Evolutionary conservation across 2,113 vertebrate species (phyloP), one percentile per base, ranked within the genome.

Genomic region (Aplodontia rufa): DNA sequence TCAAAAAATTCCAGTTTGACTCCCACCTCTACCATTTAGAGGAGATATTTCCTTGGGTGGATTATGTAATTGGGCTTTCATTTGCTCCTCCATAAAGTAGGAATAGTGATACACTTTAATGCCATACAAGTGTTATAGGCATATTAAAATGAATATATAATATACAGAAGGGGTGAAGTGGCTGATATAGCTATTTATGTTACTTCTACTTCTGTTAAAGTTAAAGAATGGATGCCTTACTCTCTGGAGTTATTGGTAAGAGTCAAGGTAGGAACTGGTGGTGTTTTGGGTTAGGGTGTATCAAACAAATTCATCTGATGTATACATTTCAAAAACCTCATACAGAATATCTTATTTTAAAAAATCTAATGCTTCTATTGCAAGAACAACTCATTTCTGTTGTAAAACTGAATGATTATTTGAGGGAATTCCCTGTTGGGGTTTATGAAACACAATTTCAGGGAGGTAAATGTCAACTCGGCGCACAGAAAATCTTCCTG

Each of bases 371-470:
- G 40, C 19, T 83, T 92, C n/a, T 55, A 13, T 87, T 90, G 45
- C 9, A 87, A 93, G 82, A 96, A 24, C 6, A 19, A 19, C 68
- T 87, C 76, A 49, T 92, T 83, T 71, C 55, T 83, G 6, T 76
- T 80, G 95, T 69, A 62, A 60, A 90, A 62, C 42, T 78, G 28
- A 66, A 11, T 58, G n/a, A 88, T 72, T 95, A 82, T 53, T 60
- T 81, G 49, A 40, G 91, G 24, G 40, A 84, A 92, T 92, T 91
- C 35, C 19, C 62, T 78, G 8, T 47, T 86, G 78, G 35, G 28
- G 24, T 72, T 90, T 58, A 55, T 85, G 80, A 93, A 80, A 91
- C 71, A 83, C 4, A 12, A 24, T 75, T 95, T 94, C 40, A 40
- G 47, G 4, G 84, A 93, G 32, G 16, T 60, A 74, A 80, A 89